Conservation (phyloP, 2,113 vertebrate genomes). For the Brachionichthys hirsutus region DNA sequence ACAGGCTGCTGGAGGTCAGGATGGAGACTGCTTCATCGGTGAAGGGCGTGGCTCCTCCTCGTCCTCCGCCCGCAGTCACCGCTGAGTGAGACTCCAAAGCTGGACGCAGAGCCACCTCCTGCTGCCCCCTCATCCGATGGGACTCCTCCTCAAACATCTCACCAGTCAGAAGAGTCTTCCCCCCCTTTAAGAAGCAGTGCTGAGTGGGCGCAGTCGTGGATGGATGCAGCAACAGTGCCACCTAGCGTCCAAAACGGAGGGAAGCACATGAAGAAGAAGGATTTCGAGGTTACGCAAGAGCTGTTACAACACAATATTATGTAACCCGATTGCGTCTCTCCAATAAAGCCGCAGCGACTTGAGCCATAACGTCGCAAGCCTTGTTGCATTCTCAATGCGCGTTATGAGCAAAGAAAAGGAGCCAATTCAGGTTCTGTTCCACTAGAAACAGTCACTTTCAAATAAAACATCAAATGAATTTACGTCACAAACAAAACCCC, state of each 20-base stretch:
- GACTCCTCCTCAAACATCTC: conserved; percentile 71
- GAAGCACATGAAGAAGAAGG: conserved; percentile 13
- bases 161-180: not conserved
- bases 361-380: conserved; percentile 41
- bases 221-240: conserved; percentile 53
- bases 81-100: conserved; percentile 47
- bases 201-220: not conserved
- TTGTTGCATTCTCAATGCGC: conserved; percentile 17
- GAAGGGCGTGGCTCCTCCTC: conserved; percentile 63
- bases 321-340: conserved; percentile 73
- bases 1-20: conserved; percentile 76
- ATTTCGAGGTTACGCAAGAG: conserved; percentile 77
- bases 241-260: conserved; percentile 64
- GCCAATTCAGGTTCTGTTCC: not conserved
- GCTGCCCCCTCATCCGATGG: conserved; percentile 58
- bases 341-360: conserved; percentile 59
- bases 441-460: too few relatives aligned
- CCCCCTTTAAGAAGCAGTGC: too few relatives aligned
- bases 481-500: too few relatives aligned
- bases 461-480: too few relatives aligned
- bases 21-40: conserved; percentile 78
- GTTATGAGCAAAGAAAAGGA: not conserved
- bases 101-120: conserved; percentile 48
- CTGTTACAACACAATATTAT: conserved; percentile 79
- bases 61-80: conserved; percentile 16